Evolutionary conservation across 2,113 vertebrate genomes (phyloP).

Genomic region (Bubo scandiacus): DNA sequence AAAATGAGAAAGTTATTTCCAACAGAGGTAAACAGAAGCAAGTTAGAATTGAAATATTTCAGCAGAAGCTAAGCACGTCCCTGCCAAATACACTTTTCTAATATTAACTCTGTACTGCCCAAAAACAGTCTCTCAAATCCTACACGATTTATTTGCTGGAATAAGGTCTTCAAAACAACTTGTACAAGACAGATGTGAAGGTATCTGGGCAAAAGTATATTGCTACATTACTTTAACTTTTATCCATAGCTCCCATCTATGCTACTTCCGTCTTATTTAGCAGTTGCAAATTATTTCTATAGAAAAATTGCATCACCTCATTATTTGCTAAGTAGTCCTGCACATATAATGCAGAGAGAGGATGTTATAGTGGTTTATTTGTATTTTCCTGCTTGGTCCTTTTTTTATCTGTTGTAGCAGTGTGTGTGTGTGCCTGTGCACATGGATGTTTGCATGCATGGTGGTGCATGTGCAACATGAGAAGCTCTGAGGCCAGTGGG

Average conservation of each 20-base stretch:
- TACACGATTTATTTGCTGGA: neutral
- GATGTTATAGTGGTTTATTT: neutral
- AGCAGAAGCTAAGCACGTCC: neutral
- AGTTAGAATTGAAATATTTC: constrained; percentile 15
- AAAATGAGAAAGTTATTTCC: neutral
- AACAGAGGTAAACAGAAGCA: neutral
- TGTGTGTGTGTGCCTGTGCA: fast-evolving
- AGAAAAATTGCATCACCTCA: neutral
- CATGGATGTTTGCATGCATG: fast-evolving
- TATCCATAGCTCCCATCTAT: neutral
- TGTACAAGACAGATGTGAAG: neutral
- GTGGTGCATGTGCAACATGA: fast-evolving
- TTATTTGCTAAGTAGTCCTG: neutral
- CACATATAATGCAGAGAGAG: neutral
- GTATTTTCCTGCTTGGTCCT: neutral
- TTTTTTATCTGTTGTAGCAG: neutral
- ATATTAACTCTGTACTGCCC: neutral
- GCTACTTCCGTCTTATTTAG: neutral
- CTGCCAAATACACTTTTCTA: neutral
- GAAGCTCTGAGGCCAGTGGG: fast-evolving
- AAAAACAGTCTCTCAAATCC: neutral
- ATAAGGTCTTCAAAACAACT: neutral
- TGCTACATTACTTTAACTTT: neutral
- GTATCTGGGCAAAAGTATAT: neutral
- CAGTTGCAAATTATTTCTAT: neutral